Conservation (phyloP, 2,888 invertebrate genomes). For the Phyllotreta striolata region DNA sequence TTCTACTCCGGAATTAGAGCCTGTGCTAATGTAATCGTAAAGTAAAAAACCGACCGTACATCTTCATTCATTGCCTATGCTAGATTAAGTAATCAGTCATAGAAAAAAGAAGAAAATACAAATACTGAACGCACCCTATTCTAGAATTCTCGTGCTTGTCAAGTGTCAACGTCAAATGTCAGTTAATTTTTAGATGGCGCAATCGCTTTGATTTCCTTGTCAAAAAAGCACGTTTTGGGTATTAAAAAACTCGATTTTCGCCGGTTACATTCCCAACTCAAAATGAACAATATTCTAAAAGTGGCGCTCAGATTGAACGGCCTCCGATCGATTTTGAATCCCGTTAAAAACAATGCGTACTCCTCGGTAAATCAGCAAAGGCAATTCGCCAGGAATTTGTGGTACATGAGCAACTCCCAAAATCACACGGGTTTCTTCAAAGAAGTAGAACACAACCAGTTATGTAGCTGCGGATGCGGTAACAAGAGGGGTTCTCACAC, state of each 20-base stretch:
- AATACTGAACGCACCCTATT: too few species aligned
- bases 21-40: too few species aligned
- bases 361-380: constrained; percentile 62
- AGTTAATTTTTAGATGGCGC: constrained; percentile 9
- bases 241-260: constrained; percentile 7
- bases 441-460: constrained; percentile 66
- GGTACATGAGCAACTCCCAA: constrained; percentile 72
- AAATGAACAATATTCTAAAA: constrained; percentile 76
- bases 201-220: not conserved
- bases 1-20: too few species aligned
- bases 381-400: constrained; percentile 74
- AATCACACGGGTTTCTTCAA: constrained; percentile 54
- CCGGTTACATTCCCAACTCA: constrained; percentile 48
- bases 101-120: too few species aligned
- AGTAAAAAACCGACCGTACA: too few species aligned
- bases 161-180: constrained; percentile 10
- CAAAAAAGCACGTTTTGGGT: constrained; percentile 22
- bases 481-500: constrained; percentile 69
- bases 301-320: constrained; percentile 64
- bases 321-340: constrained; percentile 51
- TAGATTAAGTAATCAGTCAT: too few species aligned
- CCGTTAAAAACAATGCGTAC: constrained; percentile 53
- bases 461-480: constrained; percentile 73
- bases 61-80: too few species aligned
- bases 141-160: too few species aligned